A percentile compares a stretch with the other conserved stretches of the same genome.
These are phyloP conservation scores for Muscidifurax raptorellus DNA, from an alignment of 1,140 invertebrate genomes.

Conservation along the genomic window DNA sequence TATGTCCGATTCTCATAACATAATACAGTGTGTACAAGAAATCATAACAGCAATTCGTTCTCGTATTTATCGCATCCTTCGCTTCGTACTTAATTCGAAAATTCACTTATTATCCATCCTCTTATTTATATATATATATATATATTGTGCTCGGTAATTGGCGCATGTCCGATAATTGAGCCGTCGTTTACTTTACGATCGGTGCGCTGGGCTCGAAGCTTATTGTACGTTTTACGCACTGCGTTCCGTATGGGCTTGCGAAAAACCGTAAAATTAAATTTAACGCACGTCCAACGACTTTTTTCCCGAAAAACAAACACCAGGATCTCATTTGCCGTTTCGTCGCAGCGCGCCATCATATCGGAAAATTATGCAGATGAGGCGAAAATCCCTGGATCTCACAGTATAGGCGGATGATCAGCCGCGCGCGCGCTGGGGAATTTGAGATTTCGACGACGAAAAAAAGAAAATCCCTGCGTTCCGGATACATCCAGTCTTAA, in stretches of 20 bases:
- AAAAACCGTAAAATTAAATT: not conserved
- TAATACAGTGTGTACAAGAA: not conserved
- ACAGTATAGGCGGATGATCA: not conserved
- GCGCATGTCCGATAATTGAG: not conserved
- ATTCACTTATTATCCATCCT: not conserved
- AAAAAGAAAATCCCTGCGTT: conserved; percentile 14
- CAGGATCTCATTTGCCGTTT: conserved; percentile 1
- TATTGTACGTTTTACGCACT: not conserved
- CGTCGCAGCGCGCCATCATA: not conserved
- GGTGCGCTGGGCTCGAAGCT: not conserved
- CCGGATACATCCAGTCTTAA: conserved; percentile 33
- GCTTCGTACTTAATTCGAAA: not conserved
- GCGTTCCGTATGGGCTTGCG: not conserved
- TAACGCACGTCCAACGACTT: not conserved
- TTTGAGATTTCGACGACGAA: not conserved
- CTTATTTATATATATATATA: no score
- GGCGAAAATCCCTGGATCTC: not conserved
- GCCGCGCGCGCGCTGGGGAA: not conserved
- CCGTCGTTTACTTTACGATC: not conserved
- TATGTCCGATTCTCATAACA: no score
- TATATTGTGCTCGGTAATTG: not conserved
- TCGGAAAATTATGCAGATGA: conserved; percentile 27
- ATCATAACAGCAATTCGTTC: not conserved
- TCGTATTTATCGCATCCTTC: not conserved
- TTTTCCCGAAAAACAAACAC: not conserved